Evolutionary conservation across 2,113 vertebrate species (phyloP).

Genomic region (Conger conger): DNA sequence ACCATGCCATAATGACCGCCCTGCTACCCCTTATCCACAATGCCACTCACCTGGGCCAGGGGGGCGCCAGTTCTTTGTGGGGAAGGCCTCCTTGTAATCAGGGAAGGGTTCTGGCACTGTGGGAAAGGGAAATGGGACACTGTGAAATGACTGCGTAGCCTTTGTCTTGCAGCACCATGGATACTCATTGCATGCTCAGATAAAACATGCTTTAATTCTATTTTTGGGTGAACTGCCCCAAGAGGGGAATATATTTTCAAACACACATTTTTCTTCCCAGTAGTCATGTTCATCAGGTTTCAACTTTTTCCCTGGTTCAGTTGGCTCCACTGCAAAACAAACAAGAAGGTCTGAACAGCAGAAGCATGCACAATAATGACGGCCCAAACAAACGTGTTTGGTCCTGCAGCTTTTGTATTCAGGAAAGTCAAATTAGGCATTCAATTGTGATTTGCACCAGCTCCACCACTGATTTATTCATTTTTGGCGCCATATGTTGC

Average conservation of each 20-base stretch:
- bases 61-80: conserved; percentile 29
- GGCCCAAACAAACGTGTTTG: neutral
- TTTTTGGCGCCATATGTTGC: neutral
- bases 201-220: too few species aligned
- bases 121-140: neutral
- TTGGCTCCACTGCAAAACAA: conserved; percentile 17
- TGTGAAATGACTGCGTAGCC: neutral
- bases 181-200: neutral
- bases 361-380: neutral
- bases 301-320: conserved; percentile 14
- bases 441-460: neutral
- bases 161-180: neutral
- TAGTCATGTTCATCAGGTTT: conserved; percentile 34
- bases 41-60: conserved; percentile 63
- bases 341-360: neutral
- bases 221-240: too few species aligned
- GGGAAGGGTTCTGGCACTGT: conserved; percentile 23
- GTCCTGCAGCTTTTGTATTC: neutral
- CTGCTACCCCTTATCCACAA: neutral
- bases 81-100: neutral
- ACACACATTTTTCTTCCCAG: conserved; percentile 48
- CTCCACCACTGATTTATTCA: neutral
- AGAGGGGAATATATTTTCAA: neutral
- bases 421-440: neutral
- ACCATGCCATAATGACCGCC: neutral